Evolutionary conservation across 2,888 invertebrate species (phyloP).

Genomic region (Drosophila borborema): DNA sequence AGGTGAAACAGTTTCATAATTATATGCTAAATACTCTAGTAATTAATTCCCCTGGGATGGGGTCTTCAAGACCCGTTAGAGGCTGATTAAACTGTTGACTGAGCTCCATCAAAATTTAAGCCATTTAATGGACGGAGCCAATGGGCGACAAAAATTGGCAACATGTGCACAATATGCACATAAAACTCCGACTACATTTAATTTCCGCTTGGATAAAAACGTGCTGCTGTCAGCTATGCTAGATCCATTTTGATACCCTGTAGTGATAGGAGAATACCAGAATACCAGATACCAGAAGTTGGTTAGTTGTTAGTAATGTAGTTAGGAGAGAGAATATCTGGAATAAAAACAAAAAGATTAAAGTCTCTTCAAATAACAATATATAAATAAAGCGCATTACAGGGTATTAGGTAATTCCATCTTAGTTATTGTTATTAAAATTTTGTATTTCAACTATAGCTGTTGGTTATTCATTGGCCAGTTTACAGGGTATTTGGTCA

Average conservation of each 20-base stretch:
- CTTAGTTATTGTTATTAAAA: not conserved
- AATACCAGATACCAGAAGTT: not conserved
- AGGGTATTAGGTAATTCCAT: not conserved
- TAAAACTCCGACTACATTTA: slow-evolving; percentile 23
- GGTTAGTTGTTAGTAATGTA: no score
- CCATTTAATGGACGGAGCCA: slow-evolving; percentile 45
- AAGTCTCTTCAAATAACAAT: not conserved
- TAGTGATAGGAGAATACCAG: no score
- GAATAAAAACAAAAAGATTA: no score
- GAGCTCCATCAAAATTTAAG: slow-evolving; percentile 53
- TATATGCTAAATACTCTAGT: slow-evolving; percentile 76
- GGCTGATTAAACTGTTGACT: slow-evolving; percentile 59
- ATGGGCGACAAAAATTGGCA: slow-evolving; percentile 51
- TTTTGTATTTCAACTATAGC: not conserved
- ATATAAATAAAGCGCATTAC: not conserved
- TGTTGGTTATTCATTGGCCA: not conserved
- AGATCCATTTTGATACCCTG: slow-evolving; percentile 21
- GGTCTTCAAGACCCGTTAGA: slow-evolving; percentile 28
- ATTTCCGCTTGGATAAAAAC: slow-evolving; percentile 29
- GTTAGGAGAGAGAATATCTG: not conserved
- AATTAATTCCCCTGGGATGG: slow-evolving; percentile 70
- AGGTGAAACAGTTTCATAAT: slow-evolving; percentile 66
- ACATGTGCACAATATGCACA: slow-evolving; percentile 64
- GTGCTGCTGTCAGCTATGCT: slow-evolving; percentile 46
- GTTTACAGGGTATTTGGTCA: slow-evolving; percentile 11